These are phyloP conservation scores for Odocoileus hemionus DNA, from an alignment of 2,113 vertebrate genomes.

Conservation along the genomic window DNA sequence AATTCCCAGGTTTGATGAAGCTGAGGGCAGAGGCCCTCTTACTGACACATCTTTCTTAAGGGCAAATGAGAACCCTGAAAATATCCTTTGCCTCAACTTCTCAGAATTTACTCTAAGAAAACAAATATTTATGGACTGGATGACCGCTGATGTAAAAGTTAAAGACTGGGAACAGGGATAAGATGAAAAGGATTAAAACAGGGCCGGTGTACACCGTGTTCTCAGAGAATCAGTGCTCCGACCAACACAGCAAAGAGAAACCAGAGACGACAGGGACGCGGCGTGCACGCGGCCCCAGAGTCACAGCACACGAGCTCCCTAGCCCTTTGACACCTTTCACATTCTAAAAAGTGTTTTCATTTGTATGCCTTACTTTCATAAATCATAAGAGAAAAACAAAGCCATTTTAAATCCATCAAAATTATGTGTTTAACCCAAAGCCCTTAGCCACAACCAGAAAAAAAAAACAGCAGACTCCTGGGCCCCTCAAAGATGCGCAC, in stretches of 20 bases:
- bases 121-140: background rate
- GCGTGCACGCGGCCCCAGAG: background rate
- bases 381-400: background rate
- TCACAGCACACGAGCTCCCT: background rate
- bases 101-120: background rate
- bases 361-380: background rate
- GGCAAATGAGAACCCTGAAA: background rate
- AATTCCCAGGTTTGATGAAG: background rate
- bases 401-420: background rate
- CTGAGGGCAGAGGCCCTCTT: background rate
- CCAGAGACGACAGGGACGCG: background rate
- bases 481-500: background rate
- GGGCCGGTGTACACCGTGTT: accelerated
- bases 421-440: background rate
- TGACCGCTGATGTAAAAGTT: background rate
- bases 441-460: background rate
- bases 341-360: background rate
- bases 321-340: background rate
- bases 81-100: background rate
- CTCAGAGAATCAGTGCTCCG: accelerated
- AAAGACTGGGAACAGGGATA: no score
- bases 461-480: background rate
- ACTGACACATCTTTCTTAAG: background rate
- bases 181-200: background rate
- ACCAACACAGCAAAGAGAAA: background rate